Base-by-base conservation (phyloP, 2,797 vertebrate species). In the Channallabes apus region DNA sequence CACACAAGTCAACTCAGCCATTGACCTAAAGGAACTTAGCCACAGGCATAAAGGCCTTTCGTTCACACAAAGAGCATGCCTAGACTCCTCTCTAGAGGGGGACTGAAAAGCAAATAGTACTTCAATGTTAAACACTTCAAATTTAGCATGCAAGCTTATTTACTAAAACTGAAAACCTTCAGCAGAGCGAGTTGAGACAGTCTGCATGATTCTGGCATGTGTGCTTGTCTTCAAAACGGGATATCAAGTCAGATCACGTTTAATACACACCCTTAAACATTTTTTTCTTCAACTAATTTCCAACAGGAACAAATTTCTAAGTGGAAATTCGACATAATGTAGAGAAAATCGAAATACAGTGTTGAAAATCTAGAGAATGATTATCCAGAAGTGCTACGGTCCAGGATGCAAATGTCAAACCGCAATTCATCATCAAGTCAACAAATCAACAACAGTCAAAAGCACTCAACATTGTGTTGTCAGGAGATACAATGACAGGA, bases 191-290 rank as follows among this genome's bases (percentile, higher is more conserved):
- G 90, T 90, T 83, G 59, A 90, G 90, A 84, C 91, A 89, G 72
- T 86, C 83, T 80, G 84, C 61, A 82, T 78, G 54, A 86, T 84
- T 91, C 76, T 80, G 85, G 87, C 81, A 87, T 83, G 72, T 80
- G 78, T 54, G 64, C 82, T 85, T 82, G 73, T 69, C 83, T 90
- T 88, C 65, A 85, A 88, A 89, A 75, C 27, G 51, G 18, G 12
- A 59, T 81, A 67, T 89, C 88, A 87, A 87, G 89, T 90, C 88
- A 79, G 71, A 80, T 90, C 90, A 88, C 84, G 88, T 90, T 88
- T 80, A 82, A 89, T 85, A 83, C 86, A 87, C 86, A 73, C 87
- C 86, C 86, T 87, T 86, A 38, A 84, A 71, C 29, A 67, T 46
- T 69, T 82, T 46, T 82, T 78, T 41, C 56, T 83, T 73, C 24